Conservation (phyloP, 2,888 invertebrate species). For the Bibio marci region DNA sequence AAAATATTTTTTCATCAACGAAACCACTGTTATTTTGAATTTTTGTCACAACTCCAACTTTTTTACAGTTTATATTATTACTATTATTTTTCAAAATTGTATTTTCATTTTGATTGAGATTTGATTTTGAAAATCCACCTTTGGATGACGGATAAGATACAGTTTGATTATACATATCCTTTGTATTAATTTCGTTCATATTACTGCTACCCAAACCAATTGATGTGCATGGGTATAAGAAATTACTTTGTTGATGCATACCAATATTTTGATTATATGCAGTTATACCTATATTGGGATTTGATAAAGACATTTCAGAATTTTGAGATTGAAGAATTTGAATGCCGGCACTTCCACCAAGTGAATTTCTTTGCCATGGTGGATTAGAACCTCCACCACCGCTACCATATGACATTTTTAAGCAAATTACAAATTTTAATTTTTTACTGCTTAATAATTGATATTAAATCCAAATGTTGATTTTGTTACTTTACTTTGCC, state of each 20-base stretch:
- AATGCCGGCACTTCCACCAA: slow-evolving; percentile 21
- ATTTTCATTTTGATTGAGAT: slow-evolving; percentile 57
- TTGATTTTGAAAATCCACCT: too few species aligned
- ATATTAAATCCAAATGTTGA: too few species aligned
- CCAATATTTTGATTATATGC: slow-evolving; percentile 50
- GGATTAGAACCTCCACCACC: slow-evolving; percentile 59
- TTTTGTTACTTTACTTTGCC: too few species aligned
- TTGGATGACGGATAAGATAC: slow-evolving; percentile 72
- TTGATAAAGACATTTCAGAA: slow-evolving; percentile 38
- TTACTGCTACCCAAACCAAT: slow-evolving; percentile 29
- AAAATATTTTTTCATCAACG: slow-evolving; percentile 93
- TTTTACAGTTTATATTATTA: slow-evolving; percentile 51
- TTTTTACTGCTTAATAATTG: too few species aligned
- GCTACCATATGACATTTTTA: slow-evolving; percentile 17
- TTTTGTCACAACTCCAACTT: slow-evolving; percentile 86
- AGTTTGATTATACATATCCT: slow-evolving; percentile 59
- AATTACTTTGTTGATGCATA: slow-evolving; percentile 38
- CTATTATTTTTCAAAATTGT: too few species aligned
- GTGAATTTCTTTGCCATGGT: slow-evolving; percentile 39
- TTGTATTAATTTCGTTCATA: slow-evolving; percentile 65
- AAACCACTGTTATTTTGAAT: slow-evolving; percentile 90
- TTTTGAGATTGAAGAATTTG: slow-evolving; percentile 49
- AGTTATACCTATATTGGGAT: slow-evolving; percentile 35
- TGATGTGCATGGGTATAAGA: slow-evolving; percentile 29
- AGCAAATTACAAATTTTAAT: too few species aligned